Evolutionary conservation across 2,113 vertebrate genomes (phyloP), one percentile per base, ranked within the genome.

Genomic region (Lasiurus cinereus): DNA sequence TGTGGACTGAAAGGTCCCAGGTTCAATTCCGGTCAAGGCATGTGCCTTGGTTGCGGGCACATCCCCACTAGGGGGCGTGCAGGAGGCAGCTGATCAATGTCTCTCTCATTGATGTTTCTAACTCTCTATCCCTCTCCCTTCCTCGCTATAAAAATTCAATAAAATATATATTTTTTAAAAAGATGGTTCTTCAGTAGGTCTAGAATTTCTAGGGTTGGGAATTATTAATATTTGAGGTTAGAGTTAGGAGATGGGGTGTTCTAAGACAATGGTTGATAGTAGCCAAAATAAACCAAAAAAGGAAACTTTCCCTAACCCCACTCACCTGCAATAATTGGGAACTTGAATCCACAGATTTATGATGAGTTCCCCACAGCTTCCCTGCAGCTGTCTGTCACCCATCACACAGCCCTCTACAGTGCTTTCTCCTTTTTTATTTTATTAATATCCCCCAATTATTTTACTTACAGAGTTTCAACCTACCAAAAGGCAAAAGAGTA

Each of bases 161-260:
- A 39, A 39, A 39, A 39, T 39, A 39, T 39, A 39, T 39, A n/a
- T 39, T 39, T 39, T 39, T 39, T 3, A 39, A 39, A 39, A 84
- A 15, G 3, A 54, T 67, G 39, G 79, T 11, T 83, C 79, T 19
- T 62, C 74, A 29, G 39, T 15, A 86, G n/a, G 31, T 31, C 48
- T 43, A 70, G 46, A 33, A 56, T 39, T 86, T 31, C 46, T 82
- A 79, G 54, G 24, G 64, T 80, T 78, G 62, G 79, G 8, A 36
- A 91, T 87, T 73, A 73, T 24, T 66, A 82, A 88, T 29, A 24
- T 83, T 90, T 54, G 67, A 83, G 7, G 33, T 59, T 74, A 67
- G 12, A 59, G 29, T 31, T 24, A 85, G 10, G 12, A 31, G 39
- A 43, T 70, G 48, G 15, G 2, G 11, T 64, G 22, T 76, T 56